phyloP scores from a whole-genome alignment of 2,113 vertebrate species.

The Amphilophus citrinellus region DNA sequence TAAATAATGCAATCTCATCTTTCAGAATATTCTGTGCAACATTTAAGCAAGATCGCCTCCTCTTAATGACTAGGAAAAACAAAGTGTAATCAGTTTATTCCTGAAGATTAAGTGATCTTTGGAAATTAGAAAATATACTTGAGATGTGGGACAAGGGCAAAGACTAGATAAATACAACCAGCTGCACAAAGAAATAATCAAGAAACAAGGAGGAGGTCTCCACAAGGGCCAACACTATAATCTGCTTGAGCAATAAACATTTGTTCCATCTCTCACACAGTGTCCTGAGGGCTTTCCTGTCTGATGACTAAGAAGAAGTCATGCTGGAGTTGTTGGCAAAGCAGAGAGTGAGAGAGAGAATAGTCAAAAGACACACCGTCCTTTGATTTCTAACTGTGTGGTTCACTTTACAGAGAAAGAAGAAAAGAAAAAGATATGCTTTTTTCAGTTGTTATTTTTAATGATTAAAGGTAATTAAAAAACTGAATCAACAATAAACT shows the following conservation, averaged over 20 bases:
- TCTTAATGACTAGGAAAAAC: background rate
- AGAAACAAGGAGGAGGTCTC: constrained; percentile 21
- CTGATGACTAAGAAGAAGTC: constrained; percentile 41
- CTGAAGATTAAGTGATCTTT: background rate
- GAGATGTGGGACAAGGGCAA: constrained; percentile 24
- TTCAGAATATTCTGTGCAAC: background rate
- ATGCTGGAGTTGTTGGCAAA: constrained; percentile 33
- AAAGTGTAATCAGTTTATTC: background rate
- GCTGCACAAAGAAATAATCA: constrained; percentile 39
- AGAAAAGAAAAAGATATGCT: background rate
- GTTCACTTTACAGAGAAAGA: constrained; percentile 11
- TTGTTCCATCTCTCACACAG: constrained; percentile 44
- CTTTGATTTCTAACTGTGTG: constrained; percentile 31
- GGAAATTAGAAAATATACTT: constrained; percentile 1
- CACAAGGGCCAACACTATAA: constrained; percentile 25
- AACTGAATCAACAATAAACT: background rate
- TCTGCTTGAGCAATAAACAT: constrained; percentile 50
- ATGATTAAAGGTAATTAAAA: background rate
- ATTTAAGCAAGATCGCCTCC: background rate
- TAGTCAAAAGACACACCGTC: background rate
- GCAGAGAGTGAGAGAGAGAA: constrained; percentile 6
- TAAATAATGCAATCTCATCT: background rate
- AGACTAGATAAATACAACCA: constrained; percentile 6
- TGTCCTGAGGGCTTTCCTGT: constrained; percentile 48
- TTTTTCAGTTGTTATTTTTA: background rate